These are phyloP conservation scores for Pontoporia blainvillei DNA, from an alignment of 2,113 vertebrate species.

Conservation along the genomic window DNA sequence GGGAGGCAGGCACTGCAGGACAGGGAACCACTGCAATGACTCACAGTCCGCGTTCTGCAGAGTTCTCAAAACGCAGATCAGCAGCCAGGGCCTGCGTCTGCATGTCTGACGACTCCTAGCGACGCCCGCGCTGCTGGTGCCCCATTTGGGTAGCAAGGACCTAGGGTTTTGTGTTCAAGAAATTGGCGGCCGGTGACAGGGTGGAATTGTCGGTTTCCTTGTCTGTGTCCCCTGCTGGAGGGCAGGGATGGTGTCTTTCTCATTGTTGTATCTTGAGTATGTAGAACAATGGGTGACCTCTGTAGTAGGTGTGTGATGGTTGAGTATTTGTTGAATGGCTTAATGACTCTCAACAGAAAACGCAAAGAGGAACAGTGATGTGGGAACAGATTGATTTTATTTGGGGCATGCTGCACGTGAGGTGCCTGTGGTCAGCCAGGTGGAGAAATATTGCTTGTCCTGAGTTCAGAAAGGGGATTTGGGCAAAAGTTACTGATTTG, in stretches of 20 bases:
- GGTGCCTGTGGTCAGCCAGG: background rate
- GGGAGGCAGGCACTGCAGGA: background rate
- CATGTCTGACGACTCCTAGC: background rate
- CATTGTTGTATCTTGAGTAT: background rate
- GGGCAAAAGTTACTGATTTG: background rate
- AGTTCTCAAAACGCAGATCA: background rate
- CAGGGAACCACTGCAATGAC: background rate
- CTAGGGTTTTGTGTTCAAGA: background rate
- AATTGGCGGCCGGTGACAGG: background rate
- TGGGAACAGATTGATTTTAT: background rate
- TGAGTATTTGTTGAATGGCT: background rate
- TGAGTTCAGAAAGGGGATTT: background rate
- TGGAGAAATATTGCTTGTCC: background rate
- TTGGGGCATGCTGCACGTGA: background rate
- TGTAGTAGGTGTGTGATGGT: background rate
- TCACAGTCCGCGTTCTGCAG: background rate
- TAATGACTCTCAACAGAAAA: background rate
- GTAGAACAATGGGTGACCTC: background rate
- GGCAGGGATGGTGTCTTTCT: background rate
- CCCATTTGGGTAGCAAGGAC: background rate
- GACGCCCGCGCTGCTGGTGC: rapidly evolving
- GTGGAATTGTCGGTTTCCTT: background rate
- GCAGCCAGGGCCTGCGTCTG: background rate
- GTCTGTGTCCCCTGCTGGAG: background rate
- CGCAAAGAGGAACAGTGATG: background rate